These are phyloP conservation scores for Brachionus paranguensis DNA, from an alignment of 1,140 invertebrate species.

Conservation along the genomic window DNA sequence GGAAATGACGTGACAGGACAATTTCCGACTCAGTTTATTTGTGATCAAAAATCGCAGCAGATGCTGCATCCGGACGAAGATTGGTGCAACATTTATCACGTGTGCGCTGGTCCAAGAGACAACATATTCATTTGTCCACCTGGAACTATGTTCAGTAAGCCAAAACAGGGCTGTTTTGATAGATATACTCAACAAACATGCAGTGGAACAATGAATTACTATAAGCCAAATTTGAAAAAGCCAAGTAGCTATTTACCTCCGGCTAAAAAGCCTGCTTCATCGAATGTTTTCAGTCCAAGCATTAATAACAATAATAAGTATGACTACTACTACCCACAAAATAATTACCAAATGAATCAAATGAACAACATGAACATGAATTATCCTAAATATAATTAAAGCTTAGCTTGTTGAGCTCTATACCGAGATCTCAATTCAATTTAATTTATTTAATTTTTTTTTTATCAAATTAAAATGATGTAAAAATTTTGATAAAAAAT, in stretches of 20 bases:
- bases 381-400: slow-evolving; percentile 9
- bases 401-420: not conserved
- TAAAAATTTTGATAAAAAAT: not conserved
- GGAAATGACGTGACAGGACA: slow-evolving; percentile 22
- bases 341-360: slow-evolving; percentile 1
- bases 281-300: slow-evolving; percentile 11
- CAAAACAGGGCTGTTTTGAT: slow-evolving; percentile 40
- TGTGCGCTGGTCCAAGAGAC: slow-evolving; percentile 25
- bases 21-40: slow-evolving; percentile 31
- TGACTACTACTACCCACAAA: not conserved
- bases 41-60: slow-evolving; percentile 16
- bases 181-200: not conserved
- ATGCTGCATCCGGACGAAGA: not conserved
- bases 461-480: not conserved
- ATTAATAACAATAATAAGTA: not conserved
- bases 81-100: slow-evolving; percentile 41
- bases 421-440: not conserved
- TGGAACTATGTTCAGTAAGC: slow-evolving; percentile 32
- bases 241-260: slow-evolving; percentile 7
- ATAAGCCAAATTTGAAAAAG: slow-evolving; percentile 38
- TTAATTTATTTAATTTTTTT: not conserved
- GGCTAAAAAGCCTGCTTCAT: not conserved
- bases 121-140: slow-evolving; percentile 41
- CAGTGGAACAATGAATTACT: slow-evolving; percentile 8
- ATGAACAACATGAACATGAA: slow-evolving; percentile 12